Evolutionary conservation across 2,113 vertebrate species (phyloP).

Genomic region (Petromus typicus): DNA sequence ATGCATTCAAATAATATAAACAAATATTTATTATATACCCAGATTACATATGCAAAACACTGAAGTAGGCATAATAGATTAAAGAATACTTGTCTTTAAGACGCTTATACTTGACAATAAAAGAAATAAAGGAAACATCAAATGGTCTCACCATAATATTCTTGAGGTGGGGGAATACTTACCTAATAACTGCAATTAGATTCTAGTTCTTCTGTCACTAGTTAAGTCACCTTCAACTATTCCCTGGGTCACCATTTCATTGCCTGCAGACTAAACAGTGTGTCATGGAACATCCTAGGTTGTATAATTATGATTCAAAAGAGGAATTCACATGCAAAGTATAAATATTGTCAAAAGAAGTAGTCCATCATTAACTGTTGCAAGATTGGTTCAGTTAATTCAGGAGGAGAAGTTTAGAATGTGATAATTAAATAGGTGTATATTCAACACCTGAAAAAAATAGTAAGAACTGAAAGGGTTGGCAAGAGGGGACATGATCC

Average conservation of each 20-base stretch:
- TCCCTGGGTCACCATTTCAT: neutral
- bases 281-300: neutral
- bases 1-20: constrained; percentile 22
- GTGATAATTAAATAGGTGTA: neutral
- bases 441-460: neutral
- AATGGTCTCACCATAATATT: constrained; percentile 31
- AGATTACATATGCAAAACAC: neutral
- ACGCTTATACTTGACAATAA: neutral
- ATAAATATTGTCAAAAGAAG: neutral
- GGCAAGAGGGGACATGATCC: neutral
- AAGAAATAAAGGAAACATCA: neutral
- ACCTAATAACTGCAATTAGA: neutral
- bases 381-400: neutral
- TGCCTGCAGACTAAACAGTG: neutral
- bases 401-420: neutral
- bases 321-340: neutral
- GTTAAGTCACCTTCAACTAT: neutral
- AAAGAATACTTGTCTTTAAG: neutral
- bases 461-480: neutral
- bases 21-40: neutral
- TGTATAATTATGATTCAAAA: constrained; percentile 33
- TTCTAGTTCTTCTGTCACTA: neutral
- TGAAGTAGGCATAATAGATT: neutral
- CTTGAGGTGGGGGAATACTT: neutral
- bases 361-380: neutral